Conservation (phyloP, 2,797 vertebrate genomes). For the Clarias laeviceps region DNA sequence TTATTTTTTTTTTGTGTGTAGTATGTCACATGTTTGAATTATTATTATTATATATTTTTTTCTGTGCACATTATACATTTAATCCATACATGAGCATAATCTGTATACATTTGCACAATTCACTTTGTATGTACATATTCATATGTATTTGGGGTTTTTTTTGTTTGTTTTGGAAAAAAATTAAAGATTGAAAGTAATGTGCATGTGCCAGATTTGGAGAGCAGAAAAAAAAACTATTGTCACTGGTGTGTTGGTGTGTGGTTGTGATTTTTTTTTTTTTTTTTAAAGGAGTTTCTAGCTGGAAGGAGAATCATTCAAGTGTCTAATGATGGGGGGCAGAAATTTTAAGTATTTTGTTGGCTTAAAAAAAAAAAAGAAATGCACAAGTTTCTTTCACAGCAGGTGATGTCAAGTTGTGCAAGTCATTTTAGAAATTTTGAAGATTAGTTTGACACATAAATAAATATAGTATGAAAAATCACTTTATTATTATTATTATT, state of each 20-base stretch:
- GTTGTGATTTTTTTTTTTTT: constrained; percentile 59
- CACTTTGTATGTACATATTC: constrained; percentile 75
- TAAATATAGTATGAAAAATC: no score
- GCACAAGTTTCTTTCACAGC: no score
- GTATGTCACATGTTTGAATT: constrained; percentile 72
- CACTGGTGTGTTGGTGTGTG: constrained; percentile 62
- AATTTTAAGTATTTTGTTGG: not conserved
- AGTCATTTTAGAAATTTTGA: no score
- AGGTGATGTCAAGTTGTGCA: no score
- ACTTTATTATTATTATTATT: not conserved
- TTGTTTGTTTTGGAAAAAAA: not conserved
- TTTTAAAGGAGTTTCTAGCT: constrained; percentile 10
- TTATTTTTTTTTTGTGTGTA: constrained; percentile 24
- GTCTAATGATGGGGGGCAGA: no score
- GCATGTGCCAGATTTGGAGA: constrained; percentile 76
- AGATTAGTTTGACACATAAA: no score
- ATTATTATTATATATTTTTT: constrained; percentile 66
- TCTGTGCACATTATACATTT: constrained; percentile 76
- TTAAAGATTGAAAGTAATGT: constrained; percentile 58
- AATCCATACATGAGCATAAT: constrained; percentile 77
- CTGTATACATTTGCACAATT: constrained; percentile 83
- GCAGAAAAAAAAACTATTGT: constrained; percentile 63
- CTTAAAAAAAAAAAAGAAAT: no score
- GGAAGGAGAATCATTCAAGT: not conserved
- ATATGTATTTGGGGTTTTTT: constrained; percentile 68